A percentile compares a stretch with the other conserved stretches of the same genome.
Conservation (phyloP, 2,888 invertebrate species). For the Philereme vetulata region DNA sequence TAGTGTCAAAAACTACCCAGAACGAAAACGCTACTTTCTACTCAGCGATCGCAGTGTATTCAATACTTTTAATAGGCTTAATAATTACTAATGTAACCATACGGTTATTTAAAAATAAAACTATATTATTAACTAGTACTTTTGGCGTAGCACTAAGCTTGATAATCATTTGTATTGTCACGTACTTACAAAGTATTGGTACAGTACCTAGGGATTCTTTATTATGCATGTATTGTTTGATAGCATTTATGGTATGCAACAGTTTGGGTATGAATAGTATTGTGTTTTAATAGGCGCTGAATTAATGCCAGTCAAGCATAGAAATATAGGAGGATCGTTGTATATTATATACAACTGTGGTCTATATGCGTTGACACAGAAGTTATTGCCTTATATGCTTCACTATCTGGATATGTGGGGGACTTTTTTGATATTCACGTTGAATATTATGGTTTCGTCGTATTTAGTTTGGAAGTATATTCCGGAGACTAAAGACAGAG, state of each 20-base stretch:
- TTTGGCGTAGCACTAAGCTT: constrained; percentile 23
- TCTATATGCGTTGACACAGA: constrained; percentile 30
- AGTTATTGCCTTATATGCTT: constrained; percentile 37
- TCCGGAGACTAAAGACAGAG: constrained; percentile 35
- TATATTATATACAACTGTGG: constrained; percentile 32
- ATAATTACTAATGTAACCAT: constrained; percentile 23
- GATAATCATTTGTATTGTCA: constrained; percentile 17
- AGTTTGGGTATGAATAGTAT: constrained; percentile 28
- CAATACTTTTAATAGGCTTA: constrained; percentile 25
- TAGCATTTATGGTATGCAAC: constrained; percentile 28
- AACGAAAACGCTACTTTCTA: constrained; percentile 30
- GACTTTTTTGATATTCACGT: constrained; percentile 32
- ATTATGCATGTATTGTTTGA: constrained; percentile 28
- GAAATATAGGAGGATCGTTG: constrained; percentile 36
- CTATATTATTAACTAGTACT: constrained; percentile 26
- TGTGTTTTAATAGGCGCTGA: constrained; percentile 32
- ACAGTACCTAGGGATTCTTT: constrained; percentile 30
- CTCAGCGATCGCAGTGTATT: constrained; percentile 21
- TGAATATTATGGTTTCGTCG: constrained; percentile 24
- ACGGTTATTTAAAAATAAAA: constrained; percentile 35
- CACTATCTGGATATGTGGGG: constrained; percentile 33
- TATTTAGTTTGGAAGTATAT: constrained; percentile 33
- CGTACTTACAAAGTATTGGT: constrained; percentile 23
- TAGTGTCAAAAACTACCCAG: constrained; percentile 30
- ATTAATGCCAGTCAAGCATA: constrained; percentile 39